phyloP scores from a whole-genome alignment of 2,113 vertebrate genomes.

The cattle (Bos taurus) region DNA sequence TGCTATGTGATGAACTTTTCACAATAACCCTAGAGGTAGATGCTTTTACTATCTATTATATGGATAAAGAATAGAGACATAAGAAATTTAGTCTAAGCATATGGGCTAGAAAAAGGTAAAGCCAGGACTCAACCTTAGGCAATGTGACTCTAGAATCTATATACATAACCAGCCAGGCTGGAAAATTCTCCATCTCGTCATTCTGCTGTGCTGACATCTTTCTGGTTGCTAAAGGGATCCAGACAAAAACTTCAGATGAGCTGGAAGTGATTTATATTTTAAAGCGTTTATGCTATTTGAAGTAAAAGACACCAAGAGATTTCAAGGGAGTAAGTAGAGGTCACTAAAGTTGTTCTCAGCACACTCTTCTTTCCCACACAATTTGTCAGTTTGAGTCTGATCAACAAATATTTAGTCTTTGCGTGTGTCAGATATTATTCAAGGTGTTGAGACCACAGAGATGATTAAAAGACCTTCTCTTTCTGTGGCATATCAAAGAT shows the following conservation, averaged over 20 bases:
- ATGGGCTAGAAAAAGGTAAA: background rate
- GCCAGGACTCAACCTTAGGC: background rate
- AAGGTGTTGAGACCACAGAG: background rate
- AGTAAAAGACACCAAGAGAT: background rate
- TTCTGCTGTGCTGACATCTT: background rate
- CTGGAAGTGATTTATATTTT: background rate
- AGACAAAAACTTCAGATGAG: background rate
- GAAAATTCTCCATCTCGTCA: background rate
- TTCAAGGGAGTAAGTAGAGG: background rate
- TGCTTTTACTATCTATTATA: constrained; percentile 1
- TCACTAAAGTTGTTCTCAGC: background rate
- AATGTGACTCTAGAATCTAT: background rate
- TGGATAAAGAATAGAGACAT: background rate
- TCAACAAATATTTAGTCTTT: constrained; percentile 1
- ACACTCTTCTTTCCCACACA: background rate
- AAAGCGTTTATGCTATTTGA: background rate
- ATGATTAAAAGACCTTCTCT: background rate
- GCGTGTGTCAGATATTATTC: background rate
- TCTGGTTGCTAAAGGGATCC: background rate
- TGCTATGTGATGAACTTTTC: background rate
- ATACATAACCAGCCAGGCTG: background rate
- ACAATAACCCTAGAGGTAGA: background rate
- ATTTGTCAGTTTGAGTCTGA: background rate
- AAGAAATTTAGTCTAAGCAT: background rate
- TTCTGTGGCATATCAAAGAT: background rate